Percentiles rank a stretch among this genome's conserved stretches.
phyloP scores from a whole-genome alignment of 2,113 vertebrate species.

The Dicentrarchus labrax region DNA sequence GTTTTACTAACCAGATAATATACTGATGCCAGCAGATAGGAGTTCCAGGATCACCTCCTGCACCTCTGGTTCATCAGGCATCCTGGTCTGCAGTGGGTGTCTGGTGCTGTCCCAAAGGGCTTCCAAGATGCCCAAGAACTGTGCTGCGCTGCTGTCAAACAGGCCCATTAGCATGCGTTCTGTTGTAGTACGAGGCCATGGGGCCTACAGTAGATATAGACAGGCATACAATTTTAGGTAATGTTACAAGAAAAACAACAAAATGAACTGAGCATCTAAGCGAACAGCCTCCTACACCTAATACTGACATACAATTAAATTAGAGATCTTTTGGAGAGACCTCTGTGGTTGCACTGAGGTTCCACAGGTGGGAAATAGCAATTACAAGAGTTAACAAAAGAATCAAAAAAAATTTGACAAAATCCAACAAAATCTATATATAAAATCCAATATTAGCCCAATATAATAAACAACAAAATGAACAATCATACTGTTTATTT shows the following conservation, averaged over 20 bases:
- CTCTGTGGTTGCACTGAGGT: neutral
- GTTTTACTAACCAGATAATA: constrained; percentile 87
- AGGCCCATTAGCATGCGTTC: constrained; percentile 87
- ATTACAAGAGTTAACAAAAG: neutral
- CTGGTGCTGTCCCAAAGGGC: constrained; percentile 86
- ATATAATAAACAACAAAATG: too few species aligned
- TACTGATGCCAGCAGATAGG: constrained; percentile 89
- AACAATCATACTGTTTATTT: too few species aligned
- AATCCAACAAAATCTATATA: neutral
- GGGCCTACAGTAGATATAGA: constrained; percentile 75
- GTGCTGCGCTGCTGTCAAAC: constrained; percentile 88
- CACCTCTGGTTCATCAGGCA: constrained; percentile 85
- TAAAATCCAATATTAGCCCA: neutral
- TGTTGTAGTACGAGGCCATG: constrained; percentile 87
- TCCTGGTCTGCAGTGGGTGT: constrained; percentile 77
- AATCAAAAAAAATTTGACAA: neutral
- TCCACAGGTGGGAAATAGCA: neutral
- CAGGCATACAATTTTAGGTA: neutral
- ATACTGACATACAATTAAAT: neutral
- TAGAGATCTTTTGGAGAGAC: neutral
- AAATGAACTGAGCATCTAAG: neutral
- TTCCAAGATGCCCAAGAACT: constrained; percentile 91
- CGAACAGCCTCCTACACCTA: too few species aligned
- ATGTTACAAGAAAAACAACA: neutral
- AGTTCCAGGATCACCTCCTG: constrained; percentile 89